Conservation (phyloP, 2,888 invertebrate genomes). For the Odontocerum albicorne region DNA sequence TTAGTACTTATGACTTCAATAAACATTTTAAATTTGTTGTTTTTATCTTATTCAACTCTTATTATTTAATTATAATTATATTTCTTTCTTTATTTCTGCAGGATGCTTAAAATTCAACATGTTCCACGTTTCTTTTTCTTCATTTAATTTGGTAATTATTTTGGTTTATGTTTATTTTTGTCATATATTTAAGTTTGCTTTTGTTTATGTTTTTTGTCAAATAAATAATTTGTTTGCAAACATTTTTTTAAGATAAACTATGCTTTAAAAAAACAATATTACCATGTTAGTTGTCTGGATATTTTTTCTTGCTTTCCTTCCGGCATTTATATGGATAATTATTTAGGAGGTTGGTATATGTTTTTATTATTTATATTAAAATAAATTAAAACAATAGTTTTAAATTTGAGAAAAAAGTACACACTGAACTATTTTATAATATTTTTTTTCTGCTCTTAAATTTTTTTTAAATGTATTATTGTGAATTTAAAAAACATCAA, state of each 20-base stretch:
- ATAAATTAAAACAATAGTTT: too few species aligned
- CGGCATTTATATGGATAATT: conserved; percentile 41
- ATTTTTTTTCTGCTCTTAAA: too few species aligned
- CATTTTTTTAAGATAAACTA: neutral
- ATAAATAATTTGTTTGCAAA: too few species aligned
- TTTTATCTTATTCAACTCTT: neutral
- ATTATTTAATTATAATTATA: neutral
- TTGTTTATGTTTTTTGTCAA: too few species aligned
- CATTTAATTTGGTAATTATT: neutral
- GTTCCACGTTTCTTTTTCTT: neutral
- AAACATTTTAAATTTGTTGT: neutral
- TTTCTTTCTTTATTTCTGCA: neutral
- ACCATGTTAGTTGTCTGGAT: conserved; percentile 55
- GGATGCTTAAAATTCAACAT: neutral
- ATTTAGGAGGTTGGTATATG: conserved; percentile 52
- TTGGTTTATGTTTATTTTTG: neutral
- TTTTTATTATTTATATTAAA: too few species aligned
- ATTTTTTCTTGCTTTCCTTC: conserved; percentile 52
- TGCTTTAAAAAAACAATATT: conserved; percentile 38
- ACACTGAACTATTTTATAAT: too few species aligned
- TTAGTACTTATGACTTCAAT: too few species aligned
- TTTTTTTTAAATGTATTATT: too few species aligned
- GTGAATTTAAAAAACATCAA: too few species aligned
- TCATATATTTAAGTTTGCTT: too few species aligned
- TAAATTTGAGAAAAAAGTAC: too few species aligned